phyloP scores from a whole-genome alignment of 2,888 invertebrate genomes.

The Scaptomyza cyrtandrae region DNA sequence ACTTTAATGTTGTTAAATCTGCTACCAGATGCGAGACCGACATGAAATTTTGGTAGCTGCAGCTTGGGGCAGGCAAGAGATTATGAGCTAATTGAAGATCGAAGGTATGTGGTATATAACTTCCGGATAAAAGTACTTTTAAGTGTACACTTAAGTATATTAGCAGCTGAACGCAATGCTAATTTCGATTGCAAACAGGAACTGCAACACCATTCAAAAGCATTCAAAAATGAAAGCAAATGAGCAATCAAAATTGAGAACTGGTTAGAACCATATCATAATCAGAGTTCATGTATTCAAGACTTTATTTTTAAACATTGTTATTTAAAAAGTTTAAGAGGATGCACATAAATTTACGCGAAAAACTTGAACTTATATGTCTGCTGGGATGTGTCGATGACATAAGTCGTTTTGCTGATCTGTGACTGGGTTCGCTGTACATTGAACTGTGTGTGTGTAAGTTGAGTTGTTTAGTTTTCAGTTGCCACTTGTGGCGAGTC shows the following conservation, averaged over 20 bases:
- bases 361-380: constrained; percentile 11
- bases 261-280: constrained; percentile 20
- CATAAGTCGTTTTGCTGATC: constrained; percentile 39
- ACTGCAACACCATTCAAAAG: constrained; percentile 19
- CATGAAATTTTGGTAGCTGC: constrained; percentile 30
- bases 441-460: constrained; percentile 51
- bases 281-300: constrained; percentile 42
- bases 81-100: constrained; percentile 50
- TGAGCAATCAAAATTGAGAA: constrained; percentile 30
- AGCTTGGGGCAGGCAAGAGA: constrained; percentile 48
- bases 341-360: constrained; percentile 8
- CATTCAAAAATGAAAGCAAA: constrained; percentile 50
- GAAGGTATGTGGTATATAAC: constrained; percentile 24
- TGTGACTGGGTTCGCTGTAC: constrained; percentile 43
- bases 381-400: constrained; percentile 44
- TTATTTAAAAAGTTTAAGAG: constrained; percentile 28
- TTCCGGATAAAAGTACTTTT: constrained; percentile 62
- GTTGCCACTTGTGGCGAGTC: constrained; percentile 51
- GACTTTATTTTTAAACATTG: constrained; percentile 41
- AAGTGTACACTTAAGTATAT: too few relatives aligned
- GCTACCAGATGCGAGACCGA: constrained; percentile 10
- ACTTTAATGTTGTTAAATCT: constrained; percentile 54
- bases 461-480: constrained; percentile 32
- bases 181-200: constrained; percentile 62
- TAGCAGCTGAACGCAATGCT: constrained; percentile 51